Base-by-base conservation (phyloP, 2,113 vertebrate genomes). In the Dicerorhinus sumatrensis region DNA sequence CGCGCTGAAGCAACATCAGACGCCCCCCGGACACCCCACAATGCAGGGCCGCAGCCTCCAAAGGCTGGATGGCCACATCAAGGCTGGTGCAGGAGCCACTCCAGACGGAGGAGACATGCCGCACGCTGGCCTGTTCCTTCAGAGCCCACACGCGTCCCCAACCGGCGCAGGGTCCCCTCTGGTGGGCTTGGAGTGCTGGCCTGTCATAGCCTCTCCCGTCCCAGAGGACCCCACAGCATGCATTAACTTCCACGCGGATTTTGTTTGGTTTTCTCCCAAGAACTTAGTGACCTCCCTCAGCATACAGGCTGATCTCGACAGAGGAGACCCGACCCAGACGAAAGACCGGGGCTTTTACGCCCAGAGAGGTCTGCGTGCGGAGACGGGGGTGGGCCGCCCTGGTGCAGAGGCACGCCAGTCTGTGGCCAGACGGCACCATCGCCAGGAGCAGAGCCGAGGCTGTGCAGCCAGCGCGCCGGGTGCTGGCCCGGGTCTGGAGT, bases 141-240 rank as follows among this genome's bases (percentile, higher is more conserved):
- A 14, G 48, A 23, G n/a, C 67, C 56, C 27, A 54, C 7, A 6
- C 0, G 1, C 11, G 0, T 29, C 54, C 54, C 25, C 11, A 1
- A 70, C 58, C 2, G 9, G 9, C 46, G n/a, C 2, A 0, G 10
- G 29, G 33, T 25, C 85, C 85, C 51, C 48, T 33, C 17, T 0
- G 11, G 33, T 10, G 56, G 46, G 39, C 90, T 20, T 54, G n/a
- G 81, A n/a, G 18, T 3, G 23, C 51, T 17, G 20, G 56, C 10
- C 16, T 25, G n/a, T 31, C n/a, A 27, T 0, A 20, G 67, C 5
- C 1, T 17, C 36, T 33, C 67, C 36, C 67, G 16, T 27, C n/a
- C 23, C 23, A 14, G 10, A 58, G 60, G 17, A 12, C 58, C 46
- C 69, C 20, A 56, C 20, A 16, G 17, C 17, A 46, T 2, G 54